Conservation (phyloP, 2,797 vertebrate genomes). For the Buceros bicornis region DNA sequence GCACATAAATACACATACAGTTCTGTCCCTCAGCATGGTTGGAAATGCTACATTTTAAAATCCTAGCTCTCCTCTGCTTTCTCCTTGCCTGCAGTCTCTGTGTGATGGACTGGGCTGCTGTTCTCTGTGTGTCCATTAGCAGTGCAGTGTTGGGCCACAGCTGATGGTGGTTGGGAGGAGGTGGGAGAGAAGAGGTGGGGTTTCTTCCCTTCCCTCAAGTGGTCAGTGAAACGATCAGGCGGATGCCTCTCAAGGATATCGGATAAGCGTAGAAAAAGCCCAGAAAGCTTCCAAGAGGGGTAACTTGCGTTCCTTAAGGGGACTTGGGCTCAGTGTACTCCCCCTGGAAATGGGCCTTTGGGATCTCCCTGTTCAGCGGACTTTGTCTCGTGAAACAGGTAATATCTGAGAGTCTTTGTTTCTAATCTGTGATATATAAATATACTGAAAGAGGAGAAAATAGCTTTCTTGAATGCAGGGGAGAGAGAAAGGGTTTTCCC, state of each 20-base stretch:
- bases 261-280: not conserved
- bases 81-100: not conserved
- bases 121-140: conserved; percentile 42
- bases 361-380: conserved; percentile 58
- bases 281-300: not conserved
- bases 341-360: conserved; percentile 48
- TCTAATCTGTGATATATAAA: not conserved
- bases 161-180: conserved; percentile 68
- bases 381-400: conserved; percentile 71
- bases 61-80: not conserved
- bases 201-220: conserved; percentile 65
- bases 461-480: not conserved
- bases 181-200: conserved; percentile 79
- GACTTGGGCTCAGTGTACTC: not conserved
- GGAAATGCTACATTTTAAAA: not conserved
- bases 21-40: not conserved
- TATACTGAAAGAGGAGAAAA: conserved; percentile 54
- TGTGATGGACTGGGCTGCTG: conserved; percentile 22
- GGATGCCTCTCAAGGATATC: conserved; percentile 65
- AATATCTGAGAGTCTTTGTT: conserved; percentile 76
- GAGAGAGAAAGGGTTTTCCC: not conserved
- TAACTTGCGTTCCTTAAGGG: not conserved
- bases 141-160: conserved; percentile 17
- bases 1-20: not conserved
- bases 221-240: conserved; percentile 64